phyloP scores from a whole-genome alignment of 1,140 invertebrate genomes.

The Helicoverpa armigera region DNA sequence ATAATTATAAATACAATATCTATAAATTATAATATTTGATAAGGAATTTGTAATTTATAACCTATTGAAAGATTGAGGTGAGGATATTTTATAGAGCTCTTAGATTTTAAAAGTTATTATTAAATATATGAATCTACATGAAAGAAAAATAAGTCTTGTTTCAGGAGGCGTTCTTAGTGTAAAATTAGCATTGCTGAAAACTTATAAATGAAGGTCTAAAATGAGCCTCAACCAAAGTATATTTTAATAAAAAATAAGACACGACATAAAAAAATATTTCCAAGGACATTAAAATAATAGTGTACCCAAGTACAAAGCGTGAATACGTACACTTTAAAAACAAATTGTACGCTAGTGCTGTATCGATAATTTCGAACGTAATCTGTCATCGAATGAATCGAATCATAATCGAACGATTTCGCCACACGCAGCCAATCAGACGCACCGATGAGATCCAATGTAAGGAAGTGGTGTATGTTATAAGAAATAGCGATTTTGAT shows the following conservation, averaged over 20 bases:
- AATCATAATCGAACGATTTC: conserved; percentile 79
- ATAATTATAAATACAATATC: too few species aligned
- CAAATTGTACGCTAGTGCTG: conserved; percentile 33
- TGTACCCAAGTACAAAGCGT: neutral
- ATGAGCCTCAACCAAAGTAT: too few species aligned
- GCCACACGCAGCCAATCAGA: conserved; percentile 84
- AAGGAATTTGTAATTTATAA: neutral
- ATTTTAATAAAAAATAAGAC: neutral
- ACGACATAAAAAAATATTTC: neutral
- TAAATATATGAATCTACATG: too few species aligned
- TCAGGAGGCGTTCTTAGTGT: too few species aligned
- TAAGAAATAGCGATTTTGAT: conserved; percentile 53
- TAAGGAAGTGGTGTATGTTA: conserved; percentile 58
- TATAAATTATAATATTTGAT: neutral
- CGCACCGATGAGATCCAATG: conserved; percentile 77
- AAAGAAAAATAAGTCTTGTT: too few species aligned
- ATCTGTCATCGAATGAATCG: conserved; percentile 84
- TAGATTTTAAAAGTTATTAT: too few species aligned
- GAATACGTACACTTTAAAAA: conserved; percentile 13
- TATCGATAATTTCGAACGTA: conserved; percentile 73
- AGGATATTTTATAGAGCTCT: neutral
- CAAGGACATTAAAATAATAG: neutral
- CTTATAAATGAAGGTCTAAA: too few species aligned
- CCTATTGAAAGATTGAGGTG: neutral
- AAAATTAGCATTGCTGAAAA: too few species aligned